phyloP scores from a whole-genome alignment of 2,888 invertebrate species.

The Coremacera marginata region DNA sequence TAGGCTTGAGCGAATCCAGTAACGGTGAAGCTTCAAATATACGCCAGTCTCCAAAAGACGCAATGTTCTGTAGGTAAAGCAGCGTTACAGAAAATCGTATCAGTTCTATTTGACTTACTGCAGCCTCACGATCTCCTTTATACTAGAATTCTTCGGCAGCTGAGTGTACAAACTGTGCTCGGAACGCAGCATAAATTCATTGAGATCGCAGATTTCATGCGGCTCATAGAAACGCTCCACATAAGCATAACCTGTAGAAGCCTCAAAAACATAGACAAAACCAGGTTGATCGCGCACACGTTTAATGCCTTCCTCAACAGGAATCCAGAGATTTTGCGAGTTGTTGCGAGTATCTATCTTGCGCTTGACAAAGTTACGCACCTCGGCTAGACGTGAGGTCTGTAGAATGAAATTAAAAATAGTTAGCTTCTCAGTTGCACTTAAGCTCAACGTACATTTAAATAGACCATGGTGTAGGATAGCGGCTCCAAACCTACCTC shows the following conservation, averaged over 20 bases:
- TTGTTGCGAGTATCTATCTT: conserved; percentile 56
- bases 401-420: conserved; percentile 16
- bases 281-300: conserved; percentile 59
- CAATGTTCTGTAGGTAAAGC: conserved; percentile 11
- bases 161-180: conserved; percentile 53
- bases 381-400: conserved; percentile 51
- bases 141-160: conserved; percentile 60
- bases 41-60: conserved; percentile 60
- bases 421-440: too few relatives aligned
- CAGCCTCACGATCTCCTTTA: conserved; percentile 57
- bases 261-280: conserved; percentile 63
- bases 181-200: conserved; percentile 61
- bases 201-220: conserved; percentile 66
- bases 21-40: conserved; percentile 51
- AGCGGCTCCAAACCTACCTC: conserved; percentile 72
- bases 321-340: conserved; percentile 53
- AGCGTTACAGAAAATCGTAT: background rate
- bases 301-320: conserved; percentile 56
- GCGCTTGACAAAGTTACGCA: conserved; percentile 54
- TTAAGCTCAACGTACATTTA: conserved; percentile 55
- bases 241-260: conserved; percentile 55
- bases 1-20: conserved; percentile 56
- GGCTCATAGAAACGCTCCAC: conserved; percentile 61
- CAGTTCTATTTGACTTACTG: conserved; percentile 47
- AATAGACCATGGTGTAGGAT: conserved; percentile 59